These are phyloP conservation scores for Drosophila kuntzei DNA, from an alignment of 2,888 invertebrate genomes.

Conservation along the genomic window DNA sequence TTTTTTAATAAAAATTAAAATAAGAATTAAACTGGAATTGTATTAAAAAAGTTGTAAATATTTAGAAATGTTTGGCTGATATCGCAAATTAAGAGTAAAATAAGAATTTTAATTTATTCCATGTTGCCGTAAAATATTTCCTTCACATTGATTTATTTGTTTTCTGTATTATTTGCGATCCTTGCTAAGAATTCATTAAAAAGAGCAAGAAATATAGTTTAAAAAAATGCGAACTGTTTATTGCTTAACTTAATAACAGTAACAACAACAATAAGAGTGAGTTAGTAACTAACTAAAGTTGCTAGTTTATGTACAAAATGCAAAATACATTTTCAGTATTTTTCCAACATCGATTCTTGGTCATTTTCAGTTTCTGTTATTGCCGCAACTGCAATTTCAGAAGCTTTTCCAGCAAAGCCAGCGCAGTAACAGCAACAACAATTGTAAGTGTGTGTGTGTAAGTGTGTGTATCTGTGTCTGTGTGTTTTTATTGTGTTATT, in stretches of 20 bases:
- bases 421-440: conserved; percentile 42
- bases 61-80: no score
- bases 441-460: conserved; percentile 9
- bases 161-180: no score
- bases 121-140: no score
- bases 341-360: neutral
- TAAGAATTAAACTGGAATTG: no score
- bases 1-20: no score
- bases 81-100: no score
- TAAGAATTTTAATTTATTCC: no score
- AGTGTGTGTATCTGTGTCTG: conserved; percentile 15
- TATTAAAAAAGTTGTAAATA: no score
- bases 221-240: conserved; percentile 43
- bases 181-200: no score
- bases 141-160: no score
- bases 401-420: conserved; percentile 53
- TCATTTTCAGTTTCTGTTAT: conserved; percentile 33
- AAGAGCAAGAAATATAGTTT: neutral
- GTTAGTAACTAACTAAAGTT: conserved; percentile 45
- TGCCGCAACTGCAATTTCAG: conserved; percentile 56
- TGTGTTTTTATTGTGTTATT: conserved; percentile 16
- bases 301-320: conserved; percentile 63
- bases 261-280: conserved; percentile 26
- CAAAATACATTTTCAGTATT: conserved; percentile 32
- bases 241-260: conserved; percentile 65